Percentiles rank a stretch among this genome's conserved stretches.
These are phyloP conservation scores for Ophonus ardosiacus DNA, from an alignment of 2,888 invertebrate species.

Conservation along the genomic window DNA sequence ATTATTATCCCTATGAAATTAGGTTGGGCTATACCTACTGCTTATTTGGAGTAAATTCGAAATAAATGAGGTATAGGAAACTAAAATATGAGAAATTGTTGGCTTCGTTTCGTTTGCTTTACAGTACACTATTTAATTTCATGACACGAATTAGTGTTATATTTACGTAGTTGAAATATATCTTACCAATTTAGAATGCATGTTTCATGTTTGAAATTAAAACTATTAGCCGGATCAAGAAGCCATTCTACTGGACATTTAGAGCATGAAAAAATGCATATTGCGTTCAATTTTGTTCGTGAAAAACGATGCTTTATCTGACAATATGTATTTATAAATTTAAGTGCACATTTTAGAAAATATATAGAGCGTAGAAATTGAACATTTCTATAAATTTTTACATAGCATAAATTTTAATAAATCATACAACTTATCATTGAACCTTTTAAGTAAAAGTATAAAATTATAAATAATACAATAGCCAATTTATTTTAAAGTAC, in stretches of 20 bases:
- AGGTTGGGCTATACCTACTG: no score
- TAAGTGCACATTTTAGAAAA: constrained; percentile 62
- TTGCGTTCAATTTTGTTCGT: constrained; percentile 59
- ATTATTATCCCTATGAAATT: no score
- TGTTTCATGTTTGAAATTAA: constrained; percentile 23
- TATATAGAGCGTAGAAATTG: constrained; percentile 61
- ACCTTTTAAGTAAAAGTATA: no score
- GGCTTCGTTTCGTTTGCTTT: not conserved
- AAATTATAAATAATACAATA: no score
- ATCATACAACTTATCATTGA: not conserved
- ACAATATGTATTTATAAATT: constrained; percentile 63
- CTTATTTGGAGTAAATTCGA: not conserved
- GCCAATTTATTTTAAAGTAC: no score
- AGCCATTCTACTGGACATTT: constrained; percentile 49
- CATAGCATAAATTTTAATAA: constrained; percentile 57
- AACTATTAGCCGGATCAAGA: constrained; percentile 32
- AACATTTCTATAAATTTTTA: constrained; percentile 62
- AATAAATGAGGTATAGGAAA: not conserved
- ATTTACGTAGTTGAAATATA: constrained; percentile 20
- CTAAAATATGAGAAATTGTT: not conserved
- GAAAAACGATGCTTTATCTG: constrained; percentile 55
- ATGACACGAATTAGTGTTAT: constrained; percentile 16
- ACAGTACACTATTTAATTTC: constrained; percentile 17
- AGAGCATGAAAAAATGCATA: constrained; percentile 64
- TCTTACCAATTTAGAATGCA: constrained; percentile 6